Evolutionary conservation across 2,888 invertebrate species (phyloP).

Genomic region (Norana najaformis): DNA sequence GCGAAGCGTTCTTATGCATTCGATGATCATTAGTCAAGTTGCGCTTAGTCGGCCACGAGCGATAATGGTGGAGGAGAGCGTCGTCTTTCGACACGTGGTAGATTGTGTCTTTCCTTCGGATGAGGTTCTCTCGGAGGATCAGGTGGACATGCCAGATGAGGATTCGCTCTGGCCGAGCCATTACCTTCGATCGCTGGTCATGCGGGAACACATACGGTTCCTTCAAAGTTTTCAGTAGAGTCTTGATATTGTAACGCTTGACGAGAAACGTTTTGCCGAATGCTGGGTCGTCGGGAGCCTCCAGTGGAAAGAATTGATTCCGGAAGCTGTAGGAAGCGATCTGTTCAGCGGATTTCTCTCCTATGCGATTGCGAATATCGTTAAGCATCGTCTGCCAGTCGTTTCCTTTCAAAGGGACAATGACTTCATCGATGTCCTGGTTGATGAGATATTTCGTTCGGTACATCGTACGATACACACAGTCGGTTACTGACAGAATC

Average conservation of each 20-base stretch:
- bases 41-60: neutral
- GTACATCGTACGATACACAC: conserved; percentile 15
- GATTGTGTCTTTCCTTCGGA: neutral
- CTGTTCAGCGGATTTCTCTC: neutral
- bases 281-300: neutral
- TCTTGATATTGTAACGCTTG: neutral
- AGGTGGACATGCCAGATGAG: conserved; percentile 15
- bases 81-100: neutral
- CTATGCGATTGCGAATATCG: neutral
- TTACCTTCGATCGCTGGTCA: neutral
- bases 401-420: neutral
- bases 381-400: neutral
- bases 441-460: conserved; percentile 15
- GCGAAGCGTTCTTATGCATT: neutral
- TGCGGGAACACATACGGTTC: neutral
- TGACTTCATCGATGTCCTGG: neutral
- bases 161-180: conserved; percentile 23
- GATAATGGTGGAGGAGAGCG: neutral
- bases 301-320: conserved; percentile 17
- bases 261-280: neutral
- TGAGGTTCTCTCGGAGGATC: neutral
- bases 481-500: neutral
- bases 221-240: neutral
- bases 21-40: neutral
- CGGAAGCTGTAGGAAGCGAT: conserved; percentile 15